Percentiles rank a stretch among this genome's conserved stretches.
Evolutionary conservation across 2,797 vertebrate species (phyloP).

Genomic region (Gobio occitaniae): DNA sequence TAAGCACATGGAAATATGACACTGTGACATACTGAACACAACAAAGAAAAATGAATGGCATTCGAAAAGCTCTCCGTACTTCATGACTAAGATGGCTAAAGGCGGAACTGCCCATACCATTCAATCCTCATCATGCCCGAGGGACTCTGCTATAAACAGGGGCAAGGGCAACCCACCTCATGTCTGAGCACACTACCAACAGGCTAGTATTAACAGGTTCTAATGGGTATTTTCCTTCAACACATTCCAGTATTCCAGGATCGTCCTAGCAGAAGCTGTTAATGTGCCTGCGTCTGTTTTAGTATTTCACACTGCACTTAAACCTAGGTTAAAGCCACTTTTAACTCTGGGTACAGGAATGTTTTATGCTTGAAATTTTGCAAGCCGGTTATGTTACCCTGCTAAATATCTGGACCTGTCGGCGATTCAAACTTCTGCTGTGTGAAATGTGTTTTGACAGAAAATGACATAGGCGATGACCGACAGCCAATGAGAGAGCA

Average conservation of each 20-base stretch:
- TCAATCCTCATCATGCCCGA: neutral
- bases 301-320: slow-evolving; percentile 6
- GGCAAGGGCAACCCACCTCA: slow-evolving; percentile 21
- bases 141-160: slow-evolving; percentile 11
- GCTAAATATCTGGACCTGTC: no score
- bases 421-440: no score
- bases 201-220: slow-evolving; percentile 7
- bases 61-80: slow-evolving; percentile 4
- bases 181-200: neutral
- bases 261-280: neutral
- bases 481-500: no score
- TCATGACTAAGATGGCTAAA: slow-evolving; percentile 30
- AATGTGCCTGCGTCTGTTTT: neutral
- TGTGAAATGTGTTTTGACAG: no score
- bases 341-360: neutral
- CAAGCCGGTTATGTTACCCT: neutral
- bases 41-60: slow-evolving; percentile 1
- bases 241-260: neutral
- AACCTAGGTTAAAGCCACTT: slow-evolving; percentile 12
- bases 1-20: neutral
- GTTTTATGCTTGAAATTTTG: neutral
- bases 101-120: slow-evolving; percentile 2
- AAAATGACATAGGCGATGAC: no score
- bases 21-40: neutral
- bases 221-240: slow-evolving; percentile 9